Conservation (phyloP, 2,888 invertebrate genomes). For the Pachymerium ferrugineum region DNA sequence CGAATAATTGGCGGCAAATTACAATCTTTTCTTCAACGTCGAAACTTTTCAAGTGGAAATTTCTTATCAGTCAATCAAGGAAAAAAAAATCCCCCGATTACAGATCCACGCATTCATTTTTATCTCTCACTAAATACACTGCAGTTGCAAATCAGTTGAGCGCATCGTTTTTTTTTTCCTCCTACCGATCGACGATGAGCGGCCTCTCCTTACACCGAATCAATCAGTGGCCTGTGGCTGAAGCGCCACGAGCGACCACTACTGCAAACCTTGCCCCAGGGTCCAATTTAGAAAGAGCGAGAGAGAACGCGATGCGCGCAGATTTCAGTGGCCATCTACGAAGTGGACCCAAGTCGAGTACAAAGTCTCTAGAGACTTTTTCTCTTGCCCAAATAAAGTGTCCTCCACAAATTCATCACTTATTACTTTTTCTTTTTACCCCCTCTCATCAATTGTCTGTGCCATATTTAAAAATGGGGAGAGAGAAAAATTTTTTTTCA, state of each 20-base stretch:
- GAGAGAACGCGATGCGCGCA: not conserved
- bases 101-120: constrained; percentile 9
- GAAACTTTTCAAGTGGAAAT: constrained; percentile 21
- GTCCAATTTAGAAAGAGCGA: constrained; percentile 1
- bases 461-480: not conserved
- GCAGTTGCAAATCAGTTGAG: not conserved
- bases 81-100: constrained; percentile 7
- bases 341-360: constrained; percentile 18
- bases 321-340: constrained; percentile 10
- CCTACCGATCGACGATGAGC: not conserved
- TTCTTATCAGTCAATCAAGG: not conserved
- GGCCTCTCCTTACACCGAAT: constrained; percentile 4
- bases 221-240: constrained; percentile 21
- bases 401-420: constrained; percentile 18
- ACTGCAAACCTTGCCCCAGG: constrained; percentile 18
- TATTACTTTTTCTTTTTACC: constrained; percentile 5
- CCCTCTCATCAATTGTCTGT: constrained; percentile 9
- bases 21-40: constrained; percentile 11
- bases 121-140: not conserved
- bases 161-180: not conserved
- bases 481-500: not conserved
- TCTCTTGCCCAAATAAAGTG: not conserved
- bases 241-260: constrained; percentile 18
- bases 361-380: not conserved
- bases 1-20: constrained; percentile 21